phyloP scores from a whole-genome alignment of 2,797 vertebrate species.

The Dermochelys coriacea region DNA sequence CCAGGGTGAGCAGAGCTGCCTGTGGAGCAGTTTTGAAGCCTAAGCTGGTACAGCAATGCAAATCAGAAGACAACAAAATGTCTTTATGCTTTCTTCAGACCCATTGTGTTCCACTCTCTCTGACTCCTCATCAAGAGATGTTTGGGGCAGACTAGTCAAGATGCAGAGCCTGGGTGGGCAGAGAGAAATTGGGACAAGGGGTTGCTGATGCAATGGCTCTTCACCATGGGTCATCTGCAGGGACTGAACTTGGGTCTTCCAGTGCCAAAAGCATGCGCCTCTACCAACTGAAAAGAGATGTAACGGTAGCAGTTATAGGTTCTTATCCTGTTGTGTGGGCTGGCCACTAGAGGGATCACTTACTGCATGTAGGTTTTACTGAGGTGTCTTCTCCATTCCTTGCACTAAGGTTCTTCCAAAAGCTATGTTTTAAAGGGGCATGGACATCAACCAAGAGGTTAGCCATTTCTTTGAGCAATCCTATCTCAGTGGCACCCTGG shows the following conservation, averaged over 20 bases:
- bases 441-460: background rate
- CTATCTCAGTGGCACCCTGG: background rate
- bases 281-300: background rate
- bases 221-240: background rate
- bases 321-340: background rate
- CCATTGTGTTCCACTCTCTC: background rate
- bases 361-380: background rate
- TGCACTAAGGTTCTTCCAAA: background rate
- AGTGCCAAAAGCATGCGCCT: background rate
- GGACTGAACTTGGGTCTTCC: background rate
- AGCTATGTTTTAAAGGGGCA: background rate
- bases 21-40: background rate
- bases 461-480: background rate
- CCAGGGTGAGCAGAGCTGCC: background rate
- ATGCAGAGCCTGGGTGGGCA: background rate
- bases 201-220: rapidly evolving
- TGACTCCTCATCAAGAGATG: background rate
- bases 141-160: background rate
- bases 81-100: background rate
- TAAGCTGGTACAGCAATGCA: background rate
- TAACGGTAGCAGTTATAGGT: background rate
- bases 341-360: background rate
- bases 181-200: background rate
- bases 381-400: background rate
- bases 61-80: background rate